These are phyloP conservation scores for Trematocara unimaculatum DNA, from an alignment of 2,113 vertebrate species.

Conservation along the genomic window DNA sequence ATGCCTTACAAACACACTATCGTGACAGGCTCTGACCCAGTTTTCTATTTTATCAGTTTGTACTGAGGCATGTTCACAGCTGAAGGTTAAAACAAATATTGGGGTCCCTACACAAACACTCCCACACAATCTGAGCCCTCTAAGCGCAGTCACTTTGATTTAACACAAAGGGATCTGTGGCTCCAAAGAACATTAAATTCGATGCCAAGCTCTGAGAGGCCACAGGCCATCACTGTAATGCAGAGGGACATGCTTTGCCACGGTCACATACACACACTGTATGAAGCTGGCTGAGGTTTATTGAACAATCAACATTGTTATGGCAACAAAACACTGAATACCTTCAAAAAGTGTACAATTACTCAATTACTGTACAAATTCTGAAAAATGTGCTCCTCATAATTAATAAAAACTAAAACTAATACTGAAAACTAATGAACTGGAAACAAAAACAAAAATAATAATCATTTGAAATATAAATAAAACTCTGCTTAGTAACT, in stretches of 20 bases:
- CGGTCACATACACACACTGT: not conserved
- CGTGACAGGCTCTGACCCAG: not conserved
- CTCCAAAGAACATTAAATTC: slow-evolving; percentile 47
- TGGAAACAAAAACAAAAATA: not conserved
- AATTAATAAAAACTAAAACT: not conserved
- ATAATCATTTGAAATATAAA: not conserved
- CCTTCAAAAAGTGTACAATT: not conserved
- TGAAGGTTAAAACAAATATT: slow-evolving; percentile 27
- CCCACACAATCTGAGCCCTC: not conserved
- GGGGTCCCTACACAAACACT: slow-evolving; percentile 2
- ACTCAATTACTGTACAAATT: not conserved
- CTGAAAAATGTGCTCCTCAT: not conserved
- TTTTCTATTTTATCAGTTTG: not conserved
- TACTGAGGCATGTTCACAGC: not conserved
- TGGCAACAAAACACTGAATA: not conserved
- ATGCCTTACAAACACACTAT: not conserved
- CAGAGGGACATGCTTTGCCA: slow-evolving; percentile 28
- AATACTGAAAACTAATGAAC: not conserved
- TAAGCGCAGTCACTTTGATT: slow-evolving; percentile 36
- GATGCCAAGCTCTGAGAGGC: slow-evolving; percentile 22
- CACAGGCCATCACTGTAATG: slow-evolving; percentile 43
- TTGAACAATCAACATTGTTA: not conserved
- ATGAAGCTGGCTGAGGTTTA: not conserved
- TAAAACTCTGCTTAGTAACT: not conserved
- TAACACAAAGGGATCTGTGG: slow-evolving; percentile 24